Evolutionary conservation across 1,140 invertebrate species (phyloP).

Genomic region (Drosophila seguyi): DNA sequence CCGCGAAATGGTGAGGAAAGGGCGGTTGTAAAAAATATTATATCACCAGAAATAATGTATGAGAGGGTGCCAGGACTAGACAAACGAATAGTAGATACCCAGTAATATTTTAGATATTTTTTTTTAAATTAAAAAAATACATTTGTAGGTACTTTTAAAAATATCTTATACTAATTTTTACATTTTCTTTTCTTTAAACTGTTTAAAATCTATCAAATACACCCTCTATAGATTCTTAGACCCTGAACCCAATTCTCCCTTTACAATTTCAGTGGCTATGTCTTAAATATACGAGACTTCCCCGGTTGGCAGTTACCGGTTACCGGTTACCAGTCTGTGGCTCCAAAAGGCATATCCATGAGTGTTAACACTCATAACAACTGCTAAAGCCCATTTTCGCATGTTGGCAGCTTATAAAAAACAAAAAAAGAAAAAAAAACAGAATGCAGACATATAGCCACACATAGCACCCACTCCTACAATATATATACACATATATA

Average conservation of each 20-base stretch:
- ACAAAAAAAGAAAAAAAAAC: constrained; percentile 14
- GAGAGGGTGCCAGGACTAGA: background rate
- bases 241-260: constrained; percentile 9
- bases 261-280: constrained; percentile 41
- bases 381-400: constrained; percentile 83
- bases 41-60: constrained; percentile 68
- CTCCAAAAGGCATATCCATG: constrained; percentile 67
- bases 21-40: constrained; percentile 62
- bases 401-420: constrained; percentile 84
- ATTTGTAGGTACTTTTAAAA: background rate
- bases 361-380: constrained; percentile 84
- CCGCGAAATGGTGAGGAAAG: constrained; percentile 1
- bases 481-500: background rate
- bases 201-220: background rate
- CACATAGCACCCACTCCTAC: constrained; percentile 50
- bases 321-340: constrained; percentile 37
- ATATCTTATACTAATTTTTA: too few species aligned
- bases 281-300: constrained; percentile 37
- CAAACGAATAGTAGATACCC: constrained; percentile 12
- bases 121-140: background rate
- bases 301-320: constrained; percentile 45
- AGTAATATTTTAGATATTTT: background rate
- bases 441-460: constrained; percentile 60
- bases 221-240: background rate
- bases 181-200: background rate